phyloP scores from a whole-genome alignment of 2,888 invertebrate species.

The Ormyrus rosae region DNA sequence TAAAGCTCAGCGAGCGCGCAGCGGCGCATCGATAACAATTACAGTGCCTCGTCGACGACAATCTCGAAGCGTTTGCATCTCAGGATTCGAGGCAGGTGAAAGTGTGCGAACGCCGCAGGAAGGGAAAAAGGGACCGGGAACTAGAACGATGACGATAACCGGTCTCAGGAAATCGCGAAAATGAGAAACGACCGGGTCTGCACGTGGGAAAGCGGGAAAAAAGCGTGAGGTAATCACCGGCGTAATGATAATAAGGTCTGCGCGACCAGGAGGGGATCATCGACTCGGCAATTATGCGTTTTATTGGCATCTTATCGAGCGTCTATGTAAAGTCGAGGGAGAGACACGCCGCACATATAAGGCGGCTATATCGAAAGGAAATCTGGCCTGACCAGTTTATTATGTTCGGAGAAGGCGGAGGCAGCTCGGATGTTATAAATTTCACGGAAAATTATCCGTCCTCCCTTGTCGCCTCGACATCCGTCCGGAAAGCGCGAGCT shows the following conservation, averaged over 20 bases:
- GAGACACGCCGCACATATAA: neutral
- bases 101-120: slow-evolving; percentile 66
- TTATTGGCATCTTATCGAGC: slow-evolving; percentile 36
- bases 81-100: slow-evolving; percentile 62
- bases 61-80: neutral
- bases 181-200: slow-evolving; percentile 9
- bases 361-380: slow-evolving; percentile 37
- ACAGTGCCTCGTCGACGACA: too few relatives aligned
- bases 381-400: slow-evolving; percentile 49
- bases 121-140: slow-evolving; percentile 1
- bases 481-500: slow-evolving; percentile 9
- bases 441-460: slow-evolving; percentile 31
- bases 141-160: too few relatives aligned
- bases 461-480: slow-evolving; percentile 5
- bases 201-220: slow-evolving; percentile 22
- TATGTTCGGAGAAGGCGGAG: neutral
- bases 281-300: slow-evolving; percentile 29
- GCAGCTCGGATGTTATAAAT: slow-evolving; percentile 39
- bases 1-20: slow-evolving; percentile 7
- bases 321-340: slow-evolving; percentile 31
- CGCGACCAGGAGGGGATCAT: neutral
- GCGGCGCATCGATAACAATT: neutral
- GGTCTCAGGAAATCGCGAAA: slow-evolving; percentile 8
- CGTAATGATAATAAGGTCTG: slow-evolving; percentile 41
- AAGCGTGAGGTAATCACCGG: slow-evolving; percentile 40